These are phyloP conservation scores for Phorcus lineatus DNA, from an alignment of 2,888 invertebrate genomes.

Conservation along the genomic window DNA sequence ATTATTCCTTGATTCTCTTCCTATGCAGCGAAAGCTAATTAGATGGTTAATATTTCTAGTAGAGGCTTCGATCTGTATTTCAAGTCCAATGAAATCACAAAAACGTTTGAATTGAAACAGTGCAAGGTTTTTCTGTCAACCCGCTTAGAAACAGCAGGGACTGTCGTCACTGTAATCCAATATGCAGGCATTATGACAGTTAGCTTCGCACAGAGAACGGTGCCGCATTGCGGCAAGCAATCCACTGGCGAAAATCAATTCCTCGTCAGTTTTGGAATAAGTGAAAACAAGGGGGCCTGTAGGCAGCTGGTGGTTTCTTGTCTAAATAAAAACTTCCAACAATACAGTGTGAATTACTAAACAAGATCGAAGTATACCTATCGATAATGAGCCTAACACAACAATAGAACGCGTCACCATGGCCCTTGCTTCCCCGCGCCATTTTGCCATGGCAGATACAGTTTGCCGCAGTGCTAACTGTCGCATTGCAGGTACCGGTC, in stretches of 20 bases:
- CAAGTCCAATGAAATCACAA: too few relatives aligned
- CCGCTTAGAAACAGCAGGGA: too few relatives aligned
- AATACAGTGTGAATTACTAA: background rate
- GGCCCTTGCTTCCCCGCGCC: slow-evolving; percentile 13
- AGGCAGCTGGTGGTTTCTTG: background rate
- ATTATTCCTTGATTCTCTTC: too few relatives aligned
- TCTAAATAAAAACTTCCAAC: background rate
- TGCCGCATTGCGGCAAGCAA: background rate
- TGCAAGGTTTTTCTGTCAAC: too few relatives aligned
- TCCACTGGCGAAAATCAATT: background rate
- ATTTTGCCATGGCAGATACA: slow-evolving; percentile 86
- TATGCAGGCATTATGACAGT: too few relatives aligned
- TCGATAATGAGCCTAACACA: background rate
- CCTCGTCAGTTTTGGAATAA: background rate
- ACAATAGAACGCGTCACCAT: slow-evolving; percentile 12
- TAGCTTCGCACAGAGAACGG: too few relatives aligned
- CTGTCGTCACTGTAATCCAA: too few relatives aligned
- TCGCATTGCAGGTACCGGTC: slow-evolving; percentile 54
- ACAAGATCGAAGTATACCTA: slow-evolving; percentile 13
- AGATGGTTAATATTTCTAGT: too few relatives aligned
- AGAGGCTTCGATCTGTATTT: too few relatives aligned
- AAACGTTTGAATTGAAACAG: too few relatives aligned
- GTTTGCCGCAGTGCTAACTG: slow-evolving; percentile 92
- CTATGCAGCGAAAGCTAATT: too few relatives aligned
- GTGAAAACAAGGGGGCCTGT: background rate